These are phyloP conservation scores for Lophochroa leadbeateri DNA, from an alignment of 2,113 vertebrate species.

Conservation along the genomic window DNA sequence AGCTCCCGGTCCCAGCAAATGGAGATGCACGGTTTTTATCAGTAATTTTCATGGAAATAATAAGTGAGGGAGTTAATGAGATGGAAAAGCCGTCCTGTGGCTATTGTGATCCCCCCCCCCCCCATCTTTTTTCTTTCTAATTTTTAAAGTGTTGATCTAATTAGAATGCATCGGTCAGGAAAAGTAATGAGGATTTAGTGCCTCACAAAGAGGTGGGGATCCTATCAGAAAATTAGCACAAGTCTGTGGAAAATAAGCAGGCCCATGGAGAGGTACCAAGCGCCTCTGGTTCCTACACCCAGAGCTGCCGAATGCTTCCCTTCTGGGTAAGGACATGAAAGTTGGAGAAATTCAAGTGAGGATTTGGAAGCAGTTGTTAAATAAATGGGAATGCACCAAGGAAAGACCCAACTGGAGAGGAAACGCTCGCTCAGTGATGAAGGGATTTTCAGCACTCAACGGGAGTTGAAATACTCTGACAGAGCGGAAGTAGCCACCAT, in stretches of 20 bases:
- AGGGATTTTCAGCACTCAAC: neutral
- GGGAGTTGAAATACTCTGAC: neutral
- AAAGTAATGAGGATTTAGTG: constrained; percentile 85
- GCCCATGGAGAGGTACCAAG: constrained; percentile 64
- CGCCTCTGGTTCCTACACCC: constrained; percentile 27
- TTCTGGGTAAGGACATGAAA: neutral
- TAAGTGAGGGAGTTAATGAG: constrained; percentile 88
- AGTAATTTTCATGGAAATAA: constrained; percentile 90
- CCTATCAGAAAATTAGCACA: constrained; percentile 83
- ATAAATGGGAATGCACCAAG: neutral
- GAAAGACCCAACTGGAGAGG: neutral
- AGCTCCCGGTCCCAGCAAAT: constrained; percentile 80
- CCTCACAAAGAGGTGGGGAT: constrained; percentile 81
- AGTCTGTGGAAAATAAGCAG: constrained; percentile 79
- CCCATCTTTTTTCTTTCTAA: neutral
- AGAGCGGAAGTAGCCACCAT: neutral
- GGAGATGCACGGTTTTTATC: constrained; percentile 87
- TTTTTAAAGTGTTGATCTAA: constrained; percentile 80
- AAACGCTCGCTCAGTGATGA: accelerated
- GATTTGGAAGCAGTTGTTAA: neutral
- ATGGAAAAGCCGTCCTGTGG: constrained; percentile 87
- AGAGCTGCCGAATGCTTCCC: neutral
- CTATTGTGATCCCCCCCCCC: constrained; percentile 70
- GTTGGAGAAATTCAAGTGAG: constrained; percentile 17
- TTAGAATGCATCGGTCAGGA: constrained; percentile 85